phyloP scores from a whole-genome alignment of 2,113 vertebrate species.

The Myotis yumanensis region DNA sequence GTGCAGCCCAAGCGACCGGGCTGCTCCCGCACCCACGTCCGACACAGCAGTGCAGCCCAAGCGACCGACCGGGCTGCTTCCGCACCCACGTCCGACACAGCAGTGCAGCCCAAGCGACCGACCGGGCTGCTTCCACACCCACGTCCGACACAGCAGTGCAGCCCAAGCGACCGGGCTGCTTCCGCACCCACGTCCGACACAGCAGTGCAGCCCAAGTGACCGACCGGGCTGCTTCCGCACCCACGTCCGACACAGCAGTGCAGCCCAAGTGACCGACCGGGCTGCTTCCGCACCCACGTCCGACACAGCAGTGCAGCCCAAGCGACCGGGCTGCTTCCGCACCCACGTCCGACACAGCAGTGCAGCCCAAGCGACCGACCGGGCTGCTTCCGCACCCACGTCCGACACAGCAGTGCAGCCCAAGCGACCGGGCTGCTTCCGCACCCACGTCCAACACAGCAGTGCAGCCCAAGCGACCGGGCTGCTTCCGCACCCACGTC shows the following conservation, averaged over 20 bases:
- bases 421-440: constrained; percentile 88
- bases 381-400: constrained; percentile 87
- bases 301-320: constrained; percentile 84
- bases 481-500: constrained; percentile 87
- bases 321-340: constrained; percentile 88
- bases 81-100: constrained; percentile 86
- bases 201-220: constrained; percentile 84
- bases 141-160: constrained; percentile 84
- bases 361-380: constrained; percentile 86
- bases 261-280: constrained; percentile 87
- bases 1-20: constrained; percentile 86
- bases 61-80: constrained; percentile 88
- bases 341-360: constrained; percentile 85
- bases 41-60: constrained; percentile 85
- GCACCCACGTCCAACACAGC: constrained; percentile 86
- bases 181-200: constrained; percentile 86
- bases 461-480: constrained; percentile 85
- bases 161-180: constrained; percentile 88
- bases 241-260: constrained; percentile 84
- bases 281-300: constrained; percentile 87
- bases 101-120: constrained; percentile 84
- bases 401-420: constrained; percentile 84
- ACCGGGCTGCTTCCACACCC: constrained; percentile 87
- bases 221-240: constrained; percentile 87
- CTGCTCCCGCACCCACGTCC: constrained; percentile 87